Evolutionary conservation across 2,888 invertebrate genomes (phyloP).

Genomic region (Mantis religiosa): DNA sequence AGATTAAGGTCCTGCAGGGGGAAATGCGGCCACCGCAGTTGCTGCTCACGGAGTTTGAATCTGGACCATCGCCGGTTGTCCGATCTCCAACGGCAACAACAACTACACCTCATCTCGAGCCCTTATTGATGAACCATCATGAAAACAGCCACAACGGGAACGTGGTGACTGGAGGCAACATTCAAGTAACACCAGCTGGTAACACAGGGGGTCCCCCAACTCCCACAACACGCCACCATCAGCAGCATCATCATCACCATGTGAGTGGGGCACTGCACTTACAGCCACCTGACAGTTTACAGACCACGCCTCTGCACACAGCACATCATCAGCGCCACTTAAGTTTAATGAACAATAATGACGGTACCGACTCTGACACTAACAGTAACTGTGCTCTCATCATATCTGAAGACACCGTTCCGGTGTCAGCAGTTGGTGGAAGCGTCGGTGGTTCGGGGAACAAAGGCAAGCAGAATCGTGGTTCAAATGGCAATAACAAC

Average conservation of each 20-base stretch:
- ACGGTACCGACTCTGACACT: conserved; percentile 56
- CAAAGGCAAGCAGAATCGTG: conserved; percentile 43
- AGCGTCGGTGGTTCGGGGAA: conserved; percentile 20
- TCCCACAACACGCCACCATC: background rate
- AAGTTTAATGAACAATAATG: conserved; percentile 35
- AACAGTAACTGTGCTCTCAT: conserved; percentile 54
- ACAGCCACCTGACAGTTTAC: conserved; percentile 37
- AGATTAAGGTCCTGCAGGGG: conserved; percentile 73
- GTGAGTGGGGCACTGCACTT: conserved; percentile 37
- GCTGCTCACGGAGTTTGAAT: conserved; percentile 23
- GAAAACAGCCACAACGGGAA: conserved; percentile 26
- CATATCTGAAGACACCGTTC: conserved; percentile 38
- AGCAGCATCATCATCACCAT: background rate
- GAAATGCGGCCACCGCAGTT: conserved; percentile 45
- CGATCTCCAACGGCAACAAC: conserved; percentile 16
- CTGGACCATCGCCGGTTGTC: conserved; percentile 7
- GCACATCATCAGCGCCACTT: conserved; percentile 41
- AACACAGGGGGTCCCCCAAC: background rate
- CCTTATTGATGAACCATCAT: conserved; percentile 28
- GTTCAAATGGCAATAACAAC: conserved; percentile 64
- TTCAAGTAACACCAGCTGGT: background rate
- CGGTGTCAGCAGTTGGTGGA: conserved; percentile 13
- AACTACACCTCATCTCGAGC: conserved; percentile 39
- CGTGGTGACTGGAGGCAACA: background rate
- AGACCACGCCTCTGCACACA: conserved; percentile 34